phyloP scores from a whole-genome alignment of 2,113 vertebrate species.

The Alexandromys fortis region DNA sequence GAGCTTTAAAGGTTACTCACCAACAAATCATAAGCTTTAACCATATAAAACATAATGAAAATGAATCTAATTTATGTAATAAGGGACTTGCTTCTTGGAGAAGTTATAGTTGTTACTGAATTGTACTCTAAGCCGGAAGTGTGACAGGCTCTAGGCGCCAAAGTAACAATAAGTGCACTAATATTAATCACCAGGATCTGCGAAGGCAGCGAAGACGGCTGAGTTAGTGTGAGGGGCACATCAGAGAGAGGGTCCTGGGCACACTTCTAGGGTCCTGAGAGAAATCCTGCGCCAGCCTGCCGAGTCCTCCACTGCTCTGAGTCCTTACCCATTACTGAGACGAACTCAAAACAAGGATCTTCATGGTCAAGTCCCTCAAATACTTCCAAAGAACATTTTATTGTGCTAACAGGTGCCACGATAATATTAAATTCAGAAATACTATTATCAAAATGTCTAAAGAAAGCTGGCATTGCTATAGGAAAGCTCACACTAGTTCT shows the following conservation, averaged over 20 bases:
- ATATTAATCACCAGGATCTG: slow-evolving; percentile 15
- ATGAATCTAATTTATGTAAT: slow-evolving; percentile 25
- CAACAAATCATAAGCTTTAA: slow-evolving; percentile 50
- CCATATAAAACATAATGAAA: slow-evolving; percentile 58
- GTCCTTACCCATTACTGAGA: background rate
- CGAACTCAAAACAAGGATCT: slow-evolving; percentile 44
- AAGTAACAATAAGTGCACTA: background rate
- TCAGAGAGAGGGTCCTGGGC: background rate
- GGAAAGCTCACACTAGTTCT: slow-evolving; percentile 50
- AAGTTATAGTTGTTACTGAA: slow-evolving; percentile 35
- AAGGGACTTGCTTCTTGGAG: slow-evolving; percentile 24
- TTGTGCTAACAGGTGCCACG: slow-evolving; percentile 43
- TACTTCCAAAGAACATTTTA: slow-evolving; percentile 44
- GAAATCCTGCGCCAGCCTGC: background rate
- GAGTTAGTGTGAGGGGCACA: background rate
- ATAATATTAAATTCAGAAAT: slow-evolving; percentile 43
- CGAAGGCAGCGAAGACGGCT: background rate
- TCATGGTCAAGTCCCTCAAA: slow-evolving; percentile 33
- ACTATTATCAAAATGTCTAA: slow-evolving; percentile 49
- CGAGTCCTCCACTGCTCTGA: slow-evolving; percentile 28
- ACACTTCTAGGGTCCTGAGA: slow-evolving; percentile 17
- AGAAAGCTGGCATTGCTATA: slow-evolving; percentile 26
- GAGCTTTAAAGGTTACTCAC: slow-evolving; percentile 16
- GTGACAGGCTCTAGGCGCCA: background rate
- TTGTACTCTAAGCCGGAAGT: slow-evolving; percentile 10